These are phyloP conservation scores for Pseudochromis fuscus DNA, from an alignment of 2,797 vertebrate species.

Conservation along the genomic window DNA sequence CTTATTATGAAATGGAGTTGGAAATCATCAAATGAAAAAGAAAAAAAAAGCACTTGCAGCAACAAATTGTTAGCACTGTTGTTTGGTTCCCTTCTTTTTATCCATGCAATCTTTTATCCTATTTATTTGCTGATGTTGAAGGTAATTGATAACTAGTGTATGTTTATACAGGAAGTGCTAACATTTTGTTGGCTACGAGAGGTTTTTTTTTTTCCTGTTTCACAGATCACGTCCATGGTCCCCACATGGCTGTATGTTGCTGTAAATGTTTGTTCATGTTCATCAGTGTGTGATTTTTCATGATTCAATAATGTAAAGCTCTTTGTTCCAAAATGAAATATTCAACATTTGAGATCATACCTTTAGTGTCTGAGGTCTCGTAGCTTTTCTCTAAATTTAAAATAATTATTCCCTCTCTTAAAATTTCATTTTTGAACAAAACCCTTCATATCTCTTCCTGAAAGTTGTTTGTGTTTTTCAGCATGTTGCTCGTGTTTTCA, in stretches of 20 bases:
- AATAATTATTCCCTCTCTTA: not conserved
- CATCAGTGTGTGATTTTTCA: not conserved
- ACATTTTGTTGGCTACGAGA: not conserved
- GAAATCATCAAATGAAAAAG: not conserved
- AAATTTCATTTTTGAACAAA: not conserved
- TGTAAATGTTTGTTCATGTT: not conserved
- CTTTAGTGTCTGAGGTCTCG: not conserved
- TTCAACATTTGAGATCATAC: too few relatives aligned
- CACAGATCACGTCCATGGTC: not conserved
- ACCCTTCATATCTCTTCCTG: not conserved
- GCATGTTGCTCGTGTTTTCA: not conserved
- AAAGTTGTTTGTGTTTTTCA: not conserved
- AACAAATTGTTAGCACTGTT: not conserved
- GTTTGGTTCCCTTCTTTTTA: too few relatives aligned
- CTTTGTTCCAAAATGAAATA: slow-evolving; percentile 13
- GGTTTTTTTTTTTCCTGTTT: not conserved
- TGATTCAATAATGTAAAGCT: not conserved
- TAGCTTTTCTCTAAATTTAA: not conserved
- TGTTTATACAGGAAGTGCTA: not conserved
- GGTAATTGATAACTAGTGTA: too few relatives aligned
- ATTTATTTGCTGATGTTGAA: too few relatives aligned
- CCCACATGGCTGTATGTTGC: not conserved
- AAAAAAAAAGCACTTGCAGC: not conserved
- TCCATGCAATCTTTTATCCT: not conserved
- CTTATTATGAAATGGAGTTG: not conserved